Evolutionary conservation across 2,797 vertebrate species (phyloP).

Genomic region (Pipistrellus pygmaeus): DNA sequence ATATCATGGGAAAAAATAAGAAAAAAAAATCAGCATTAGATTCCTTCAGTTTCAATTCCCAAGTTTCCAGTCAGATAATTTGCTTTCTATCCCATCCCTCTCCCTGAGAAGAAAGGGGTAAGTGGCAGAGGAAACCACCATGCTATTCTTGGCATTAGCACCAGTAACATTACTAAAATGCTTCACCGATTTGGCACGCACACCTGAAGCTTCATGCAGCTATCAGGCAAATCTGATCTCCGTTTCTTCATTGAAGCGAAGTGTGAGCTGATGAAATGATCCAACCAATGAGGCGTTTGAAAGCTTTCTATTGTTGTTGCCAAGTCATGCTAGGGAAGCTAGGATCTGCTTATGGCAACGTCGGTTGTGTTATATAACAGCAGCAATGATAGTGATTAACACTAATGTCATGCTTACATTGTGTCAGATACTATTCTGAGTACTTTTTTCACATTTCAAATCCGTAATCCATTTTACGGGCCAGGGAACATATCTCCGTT

Average conservation of each 20-base stretch:
- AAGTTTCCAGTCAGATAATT: neutral
- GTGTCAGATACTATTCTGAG: neutral
- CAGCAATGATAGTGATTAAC: neutral
- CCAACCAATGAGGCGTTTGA: neutral
- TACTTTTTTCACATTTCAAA: neutral
- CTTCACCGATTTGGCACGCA: neutral
- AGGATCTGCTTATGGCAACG: neutral
- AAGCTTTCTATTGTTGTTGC: neutral
- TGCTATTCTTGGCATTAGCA: neutral
- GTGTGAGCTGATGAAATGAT: constrained; percentile 14
- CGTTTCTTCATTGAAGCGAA: constrained; percentile 12
- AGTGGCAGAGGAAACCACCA: neutral
- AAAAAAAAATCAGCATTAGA: neutral
- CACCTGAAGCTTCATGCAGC: neutral
- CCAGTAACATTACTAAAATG: neutral
- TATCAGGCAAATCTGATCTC: neutral
- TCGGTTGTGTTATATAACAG: neutral
- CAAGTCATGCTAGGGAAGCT: neutral
- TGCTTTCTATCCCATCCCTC: neutral
- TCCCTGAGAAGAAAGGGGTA: neutral
- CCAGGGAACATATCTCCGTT: neutral
- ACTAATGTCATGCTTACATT: neutral
- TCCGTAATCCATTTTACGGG: neutral
- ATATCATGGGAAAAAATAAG: neutral
- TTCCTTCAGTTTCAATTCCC: neutral